Percentiles rank a stretch among this genome's conserved stretches.
phyloP scores from a whole-genome alignment of 2,888 invertebrate genomes.

The Caenorhabditis sp. region DNA sequence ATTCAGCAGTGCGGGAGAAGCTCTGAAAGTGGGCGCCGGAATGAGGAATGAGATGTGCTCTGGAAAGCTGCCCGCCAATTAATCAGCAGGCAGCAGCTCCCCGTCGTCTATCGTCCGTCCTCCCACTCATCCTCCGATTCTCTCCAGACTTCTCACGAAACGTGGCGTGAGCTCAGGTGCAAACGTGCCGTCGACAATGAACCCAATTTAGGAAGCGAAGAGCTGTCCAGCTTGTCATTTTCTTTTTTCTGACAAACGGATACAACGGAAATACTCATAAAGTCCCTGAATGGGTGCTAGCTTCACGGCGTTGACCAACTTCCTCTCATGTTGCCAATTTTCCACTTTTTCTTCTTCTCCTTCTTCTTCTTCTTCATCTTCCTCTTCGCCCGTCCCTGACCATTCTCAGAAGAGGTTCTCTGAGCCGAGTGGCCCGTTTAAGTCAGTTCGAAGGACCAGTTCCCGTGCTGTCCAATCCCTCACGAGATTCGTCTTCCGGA shows the following conservation, averaged over 20 bases:
- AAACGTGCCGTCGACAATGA: constrained; percentile 19
- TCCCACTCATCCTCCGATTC: constrained; percentile 8
- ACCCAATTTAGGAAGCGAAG: constrained; percentile 44
- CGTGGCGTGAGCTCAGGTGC: constrained; percentile 40
- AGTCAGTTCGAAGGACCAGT: background rate
- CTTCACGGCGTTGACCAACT: constrained; percentile 9
- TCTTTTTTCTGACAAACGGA: constrained; percentile 1
- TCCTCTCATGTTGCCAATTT: constrained; percentile 46
- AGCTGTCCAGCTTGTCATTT: background rate
- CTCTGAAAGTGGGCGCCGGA: constrained; percentile 7
- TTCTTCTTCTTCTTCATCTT: constrained; percentile 6
- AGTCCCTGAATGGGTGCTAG: constrained; percentile 19
- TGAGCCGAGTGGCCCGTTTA: background rate
- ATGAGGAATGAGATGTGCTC: constrained; percentile 39
- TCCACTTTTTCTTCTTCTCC: constrained; percentile 27
- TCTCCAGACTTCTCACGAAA: constrained; percentile 9
- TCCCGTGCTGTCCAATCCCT: no score
- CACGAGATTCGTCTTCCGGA: constrained; percentile 13
- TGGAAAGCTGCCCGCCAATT: constrained; percentile 11
- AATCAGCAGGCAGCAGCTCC: constrained; percentile 33
- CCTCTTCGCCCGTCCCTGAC: no score
- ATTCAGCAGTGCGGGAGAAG: background rate
- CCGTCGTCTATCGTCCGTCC: constrained; percentile 8
- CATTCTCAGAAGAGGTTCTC: constrained; percentile 4
- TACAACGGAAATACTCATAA: constrained; percentile 44